These are phyloP conservation scores for Plagodis dolabraria DNA, from an alignment of 2,888 invertebrate genomes.

Conservation along the genomic window DNA sequence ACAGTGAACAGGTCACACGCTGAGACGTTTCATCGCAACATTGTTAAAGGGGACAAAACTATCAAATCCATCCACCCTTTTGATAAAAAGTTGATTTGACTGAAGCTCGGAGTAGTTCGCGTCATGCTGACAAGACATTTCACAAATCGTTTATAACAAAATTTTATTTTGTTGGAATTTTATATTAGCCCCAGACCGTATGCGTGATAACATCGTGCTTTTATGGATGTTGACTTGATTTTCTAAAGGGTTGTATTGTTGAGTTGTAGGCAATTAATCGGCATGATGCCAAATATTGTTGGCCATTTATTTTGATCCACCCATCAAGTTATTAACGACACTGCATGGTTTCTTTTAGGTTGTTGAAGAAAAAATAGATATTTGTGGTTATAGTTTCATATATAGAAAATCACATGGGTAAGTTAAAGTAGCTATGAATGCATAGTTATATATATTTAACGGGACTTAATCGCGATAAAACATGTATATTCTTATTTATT, in stretches of 20 bases:
- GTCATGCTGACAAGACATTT: conserved; percentile 82
- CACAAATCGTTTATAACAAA: conserved; percentile 78
- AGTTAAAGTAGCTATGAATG: too few species aligned
- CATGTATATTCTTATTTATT: too few species aligned
- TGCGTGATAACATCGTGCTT: conserved; percentile 72
- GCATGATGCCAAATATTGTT: conserved; percentile 52
- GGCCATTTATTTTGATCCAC: conserved; percentile 24
- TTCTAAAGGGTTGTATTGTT: conserved; percentile 67
- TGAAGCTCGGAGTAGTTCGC: conserved; percentile 45
- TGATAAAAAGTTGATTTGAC: conserved; percentile 50
- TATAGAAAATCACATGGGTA: too few species aligned
- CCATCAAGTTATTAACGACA: conserved; percentile 27
- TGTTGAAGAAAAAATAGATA: conserved; percentile 2
- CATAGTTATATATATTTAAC: too few species aligned
- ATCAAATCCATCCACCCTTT: conserved; percentile 60
- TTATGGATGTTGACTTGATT: conserved; percentile 67
- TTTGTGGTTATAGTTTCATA: background rate
- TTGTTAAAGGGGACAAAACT: conserved; percentile 68
- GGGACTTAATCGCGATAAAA: too few species aligned
- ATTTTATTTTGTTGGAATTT: conserved; percentile 46
- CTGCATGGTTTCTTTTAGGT: conserved; percentile 5
- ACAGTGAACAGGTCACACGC: conserved; percentile 71
- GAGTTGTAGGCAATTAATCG: conserved; percentile 67
- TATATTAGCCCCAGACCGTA: conserved; percentile 42
- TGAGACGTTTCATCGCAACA: conserved; percentile 76